Evolutionary conservation across 2,113 vertebrate genomes (phyloP), one percentile per base, ranked within the genome.

Genomic region (Rhynchopsitta pachyrhyncha): DNA sequence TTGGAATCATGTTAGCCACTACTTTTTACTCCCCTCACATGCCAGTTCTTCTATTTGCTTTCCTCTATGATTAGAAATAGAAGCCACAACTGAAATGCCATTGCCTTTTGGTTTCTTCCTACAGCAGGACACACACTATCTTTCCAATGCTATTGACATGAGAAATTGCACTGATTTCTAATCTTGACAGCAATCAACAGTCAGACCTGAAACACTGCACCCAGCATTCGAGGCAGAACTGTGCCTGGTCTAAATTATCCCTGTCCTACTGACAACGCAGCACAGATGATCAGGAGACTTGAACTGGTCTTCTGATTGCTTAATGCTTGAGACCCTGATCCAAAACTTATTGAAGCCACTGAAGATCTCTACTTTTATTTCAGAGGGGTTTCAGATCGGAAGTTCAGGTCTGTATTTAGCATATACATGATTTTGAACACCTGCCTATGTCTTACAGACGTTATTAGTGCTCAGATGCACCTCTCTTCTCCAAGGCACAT

Each of bases 131-230:
- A 46, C 12, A 16, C 1, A 0, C 47, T 52, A 22, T n/a, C 69
- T 39, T 46, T 20, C 41, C 63, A 39, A 7, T 0, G 1, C 20
- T 66, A 49, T 50, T 3, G 3, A 23, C n/a, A 7, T 0, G 3
- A 52, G 55, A n/a, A 86, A 31, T 71, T 14, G n/a, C 9, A 10
- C 0, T 0, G 60, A 73, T 49, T 93, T 86, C 80, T 62, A 39
- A 33, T 79, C 70, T 35, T 44, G 24, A 15, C 81, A 82, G 39
- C 23, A 75, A 33, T 42, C 44, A 10, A 1, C 0, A 5, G n/a
- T 20, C 33, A 37, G 17, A 37, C n/a, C 28, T 49, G 49, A 85
- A 66, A 42, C 19, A 31, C 10, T 22, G n/a, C 42, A 35, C 11
- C 28, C 37, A 60, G 17, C 2, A 2, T 57, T 39, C 2, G 2